Percentiles rank a stretch among this genome's conserved stretches.
These are phyloP conservation scores for Dendroctonus ponderosae DNA, from an alignment of 1,140 invertebrate genomes.

Conservation along the genomic window DNA sequence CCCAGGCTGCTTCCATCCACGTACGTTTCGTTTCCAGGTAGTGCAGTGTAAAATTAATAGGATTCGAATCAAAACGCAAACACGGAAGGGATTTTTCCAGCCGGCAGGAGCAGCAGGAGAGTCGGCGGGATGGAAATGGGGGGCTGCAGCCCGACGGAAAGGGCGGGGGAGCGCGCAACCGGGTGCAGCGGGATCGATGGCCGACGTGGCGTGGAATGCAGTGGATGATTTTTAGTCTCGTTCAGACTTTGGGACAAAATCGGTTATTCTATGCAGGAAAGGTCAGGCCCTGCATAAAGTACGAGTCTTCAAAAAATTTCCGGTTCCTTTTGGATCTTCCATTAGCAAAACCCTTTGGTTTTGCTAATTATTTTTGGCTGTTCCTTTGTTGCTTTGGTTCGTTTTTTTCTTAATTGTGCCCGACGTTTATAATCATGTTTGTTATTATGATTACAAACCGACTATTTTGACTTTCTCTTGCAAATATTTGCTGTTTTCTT, in stretches of 20 bases:
- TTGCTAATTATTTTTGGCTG: no score
- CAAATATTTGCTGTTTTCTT: no score
- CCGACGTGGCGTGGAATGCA: conserved; percentile 13
- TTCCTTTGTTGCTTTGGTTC: no score
- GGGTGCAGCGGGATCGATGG: conserved; percentile 27
- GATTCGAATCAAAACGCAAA: conserved; percentile 12
- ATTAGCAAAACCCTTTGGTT: no score
- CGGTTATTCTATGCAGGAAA: not conserved
- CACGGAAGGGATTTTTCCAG: conserved; percentile 3
- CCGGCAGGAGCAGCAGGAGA: not conserved
- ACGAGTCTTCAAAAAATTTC: no score
- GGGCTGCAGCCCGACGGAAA: conserved; percentile 9
- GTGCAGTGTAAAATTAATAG: conserved; percentile 11
- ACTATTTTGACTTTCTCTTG: no score
- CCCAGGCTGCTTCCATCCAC: no score
- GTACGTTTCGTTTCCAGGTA: not conserved
- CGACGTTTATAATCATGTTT: no score
- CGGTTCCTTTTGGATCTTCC: no score
- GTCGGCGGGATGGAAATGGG: conserved; percentile 5
- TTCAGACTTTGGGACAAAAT: not conserved
- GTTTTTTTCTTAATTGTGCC: no score
- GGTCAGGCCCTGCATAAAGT: no score
- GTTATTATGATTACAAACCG: no score
- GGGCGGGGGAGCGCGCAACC: conserved; percentile 2
- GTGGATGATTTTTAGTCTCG: not conserved